These are phyloP conservation scores for Mesoclemmys tuberculata DNA, from an alignment of 2,113 vertebrate genomes.

Conservation along the genomic window DNA sequence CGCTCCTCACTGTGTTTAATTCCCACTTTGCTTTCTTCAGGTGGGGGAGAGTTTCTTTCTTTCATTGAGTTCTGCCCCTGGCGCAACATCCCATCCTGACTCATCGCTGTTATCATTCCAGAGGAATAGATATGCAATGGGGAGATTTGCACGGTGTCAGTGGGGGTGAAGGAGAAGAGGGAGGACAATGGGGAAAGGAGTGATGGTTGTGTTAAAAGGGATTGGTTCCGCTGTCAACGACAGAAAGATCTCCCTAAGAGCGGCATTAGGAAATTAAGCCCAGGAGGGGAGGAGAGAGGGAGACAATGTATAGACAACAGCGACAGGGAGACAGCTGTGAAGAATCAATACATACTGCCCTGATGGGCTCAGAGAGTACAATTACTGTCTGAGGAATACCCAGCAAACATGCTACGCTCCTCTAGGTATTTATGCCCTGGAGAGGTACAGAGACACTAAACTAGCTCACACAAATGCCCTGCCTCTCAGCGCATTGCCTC, in stretches of 20 bases:
- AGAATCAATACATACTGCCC: background rate
- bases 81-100: background rate
- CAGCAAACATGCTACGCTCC: background rate
- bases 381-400: accelerated
- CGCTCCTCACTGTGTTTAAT: background rate
- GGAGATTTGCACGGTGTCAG: conserved; percentile 5
- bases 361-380: background rate
- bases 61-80: background rate
- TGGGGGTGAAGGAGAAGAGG: background rate
- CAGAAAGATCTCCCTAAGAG: conserved; percentile 68
- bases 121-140: background rate
- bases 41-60: background rate
- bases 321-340: background rate
- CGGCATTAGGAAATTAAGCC: conserved; percentile 53
- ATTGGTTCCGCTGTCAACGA: conserved; percentile 81
- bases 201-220: conserved; percentile 71
- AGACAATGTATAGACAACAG: background rate
- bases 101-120: background rate
- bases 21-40: background rate
- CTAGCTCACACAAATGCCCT: background rate
- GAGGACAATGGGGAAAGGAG: conserved; percentile 17
- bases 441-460: background rate
- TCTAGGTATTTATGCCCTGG: accelerated
- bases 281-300: conserved; percentile 40
- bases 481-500: accelerated